Base-by-base conservation (phyloP, 2,888 invertebrate genomes). In the Terebella lapidaria region DNA sequence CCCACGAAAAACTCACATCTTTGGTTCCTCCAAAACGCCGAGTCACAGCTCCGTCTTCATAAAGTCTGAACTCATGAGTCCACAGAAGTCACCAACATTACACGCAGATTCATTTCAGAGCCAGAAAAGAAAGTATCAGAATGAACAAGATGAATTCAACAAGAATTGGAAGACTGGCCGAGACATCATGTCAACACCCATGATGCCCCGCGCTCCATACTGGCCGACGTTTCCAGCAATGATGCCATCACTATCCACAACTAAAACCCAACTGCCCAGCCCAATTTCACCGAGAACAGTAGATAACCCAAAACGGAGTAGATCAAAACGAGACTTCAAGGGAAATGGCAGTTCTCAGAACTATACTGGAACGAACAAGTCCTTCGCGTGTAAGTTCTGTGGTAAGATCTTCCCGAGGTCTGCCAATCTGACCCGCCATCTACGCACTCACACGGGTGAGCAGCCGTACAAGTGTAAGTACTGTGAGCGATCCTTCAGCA, bases 391-490 rank as follows among this genome's bases (percentile, higher is more conserved):
- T 82, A 94, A 94, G 76, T 97, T 90, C 81, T 99, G 97, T 81
- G 94, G 94, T 25, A 80, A 96, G 78, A 90, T 95, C 0, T 99
- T 99, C 80, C 99, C 99, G 0, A 85, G 97, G 3, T 95, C 94
- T 28, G 99, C 99, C 0, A 99, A 99, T 79, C 83, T 99, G 62
- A 99, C 97, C 0, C 86, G 99, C 2, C 97, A 99, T 78, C 83
- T 99, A 63, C 86, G 99, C 45, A 99, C 97, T 0, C 99, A 99
- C 80, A 99, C 99, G 0, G 99, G 97, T 5, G 99, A 99, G 76
- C 80, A 81, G 66, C 81, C 81, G 0, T 81, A 81, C 67, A 76
- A 77, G 61, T 99, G 99, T 82, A 91, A 94, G 78, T 96, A 94
- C 82, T 97, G 97, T 83, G 95, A 97, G 79, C 86, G 97, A 1